phyloP scores from a whole-genome alignment of 2,113 vertebrate genomes.

The Parotia lawesii region DNA sequence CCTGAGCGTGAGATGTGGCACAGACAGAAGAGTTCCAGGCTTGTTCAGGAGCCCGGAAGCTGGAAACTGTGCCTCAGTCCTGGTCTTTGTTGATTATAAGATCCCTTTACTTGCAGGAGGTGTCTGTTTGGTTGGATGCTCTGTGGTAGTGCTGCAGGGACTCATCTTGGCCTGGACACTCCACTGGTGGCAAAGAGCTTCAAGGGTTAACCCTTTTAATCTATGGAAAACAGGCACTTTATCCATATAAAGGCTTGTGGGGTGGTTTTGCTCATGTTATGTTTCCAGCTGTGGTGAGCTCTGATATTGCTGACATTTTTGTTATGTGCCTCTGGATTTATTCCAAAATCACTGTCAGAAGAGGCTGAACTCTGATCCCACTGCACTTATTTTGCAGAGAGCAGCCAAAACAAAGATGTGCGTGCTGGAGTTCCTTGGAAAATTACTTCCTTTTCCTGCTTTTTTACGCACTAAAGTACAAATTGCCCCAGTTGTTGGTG shows the following conservation, averaged over 20 bases:
- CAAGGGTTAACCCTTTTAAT: neutral
- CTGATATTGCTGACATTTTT: neutral
- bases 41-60: neutral
- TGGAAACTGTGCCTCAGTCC: neutral
- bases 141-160: neutral
- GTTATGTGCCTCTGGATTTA: neutral
- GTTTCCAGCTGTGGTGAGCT: neutral
- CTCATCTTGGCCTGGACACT: neutral
- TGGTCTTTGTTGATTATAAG: neutral
- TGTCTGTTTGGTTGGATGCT: neutral
- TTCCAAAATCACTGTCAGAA: neutral
- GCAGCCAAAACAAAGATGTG: neutral
- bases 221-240: neutral
- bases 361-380: neutral
- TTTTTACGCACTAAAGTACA: neutral
- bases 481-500: neutral
- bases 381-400: neutral
- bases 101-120: neutral
- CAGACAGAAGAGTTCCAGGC: neutral
- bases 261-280: neutral
- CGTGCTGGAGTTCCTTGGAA: rapidly evolving
- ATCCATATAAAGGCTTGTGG: neutral
- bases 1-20: rapidly evolving
- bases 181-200: neutral
- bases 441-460: neutral